phyloP scores from a whole-genome alignment of 2,113 vertebrate species.

The Bungarus multicinctus region DNA sequence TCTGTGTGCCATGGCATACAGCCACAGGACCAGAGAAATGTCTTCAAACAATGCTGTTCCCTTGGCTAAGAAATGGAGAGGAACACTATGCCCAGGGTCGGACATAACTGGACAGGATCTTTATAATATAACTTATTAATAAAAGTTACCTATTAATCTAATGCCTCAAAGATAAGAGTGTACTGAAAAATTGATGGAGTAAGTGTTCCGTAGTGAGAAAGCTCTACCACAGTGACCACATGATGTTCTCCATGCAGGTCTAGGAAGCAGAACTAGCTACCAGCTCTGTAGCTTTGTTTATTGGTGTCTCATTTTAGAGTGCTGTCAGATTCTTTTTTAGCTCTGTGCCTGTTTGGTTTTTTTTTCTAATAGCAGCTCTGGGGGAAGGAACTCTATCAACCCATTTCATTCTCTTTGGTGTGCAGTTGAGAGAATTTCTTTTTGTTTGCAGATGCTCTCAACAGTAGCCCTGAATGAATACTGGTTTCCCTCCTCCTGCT shows the following conservation, averaged over 20 bases:
- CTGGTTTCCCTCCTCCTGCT: background rate
- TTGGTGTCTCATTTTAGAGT: background rate
- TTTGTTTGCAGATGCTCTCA: background rate
- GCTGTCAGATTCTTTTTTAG: background rate
- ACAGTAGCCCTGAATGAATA: background rate
- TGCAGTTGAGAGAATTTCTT: background rate
- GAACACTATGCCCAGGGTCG: background rate
- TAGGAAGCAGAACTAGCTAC: background rate
- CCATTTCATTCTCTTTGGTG: background rate
- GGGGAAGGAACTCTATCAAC: background rate
- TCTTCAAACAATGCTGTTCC: background rate
- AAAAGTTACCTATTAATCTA: background rate
- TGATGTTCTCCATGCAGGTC: background rate
- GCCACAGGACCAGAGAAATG: background rate
- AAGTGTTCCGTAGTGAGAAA: background rate
- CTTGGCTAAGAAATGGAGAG: background rate
- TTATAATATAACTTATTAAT: background rate
- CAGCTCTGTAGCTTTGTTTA: background rate
- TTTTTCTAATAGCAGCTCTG: background rate
- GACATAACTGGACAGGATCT: background rate
- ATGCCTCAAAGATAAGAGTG: background rate
- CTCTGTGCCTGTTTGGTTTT: background rate
- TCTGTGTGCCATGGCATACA: background rate
- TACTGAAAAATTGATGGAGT: background rate
- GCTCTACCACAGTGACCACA: background rate